Conservation (phyloP, 2,113 vertebrate genomes). For the Coregonus clupeaformis region DNA sequence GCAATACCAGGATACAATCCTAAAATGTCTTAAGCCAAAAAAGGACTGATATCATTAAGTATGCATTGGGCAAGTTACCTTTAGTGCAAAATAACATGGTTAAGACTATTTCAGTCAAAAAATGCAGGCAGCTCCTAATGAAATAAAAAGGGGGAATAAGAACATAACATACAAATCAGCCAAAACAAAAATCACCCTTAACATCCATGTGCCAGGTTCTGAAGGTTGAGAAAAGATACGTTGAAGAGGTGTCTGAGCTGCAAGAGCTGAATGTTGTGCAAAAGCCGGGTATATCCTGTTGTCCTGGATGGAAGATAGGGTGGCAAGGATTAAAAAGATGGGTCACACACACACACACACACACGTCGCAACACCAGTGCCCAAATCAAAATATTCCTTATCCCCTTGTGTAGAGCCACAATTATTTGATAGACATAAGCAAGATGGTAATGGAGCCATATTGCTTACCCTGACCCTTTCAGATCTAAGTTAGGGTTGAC, state of each 20-base stretch:
- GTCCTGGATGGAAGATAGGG: constrained; percentile 38
- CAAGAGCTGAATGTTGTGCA: constrained; percentile 60
- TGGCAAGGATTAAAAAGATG: constrained; percentile 15
- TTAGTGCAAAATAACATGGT: constrained; percentile 49
- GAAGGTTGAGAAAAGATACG: constrained; percentile 30
- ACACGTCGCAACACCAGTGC: neutral
- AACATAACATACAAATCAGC: too few relatives aligned
- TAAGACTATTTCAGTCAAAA: neutral
- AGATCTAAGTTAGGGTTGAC: too few relatives aligned
- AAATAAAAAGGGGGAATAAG: constrained; percentile 15
- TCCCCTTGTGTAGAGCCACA: neutral
- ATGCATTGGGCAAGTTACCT: neutral
- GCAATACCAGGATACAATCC: neutral
- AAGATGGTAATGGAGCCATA: too few relatives aligned
- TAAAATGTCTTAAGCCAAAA: neutral
- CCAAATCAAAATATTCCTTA: neutral
- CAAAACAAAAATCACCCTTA: constrained; percentile 28
- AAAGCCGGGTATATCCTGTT: constrained; percentile 49
- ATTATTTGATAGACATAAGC: too few relatives aligned
- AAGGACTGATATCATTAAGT: neutral
- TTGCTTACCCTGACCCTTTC: too few relatives aligned
- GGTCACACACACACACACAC: too few relatives aligned
- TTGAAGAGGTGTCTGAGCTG: constrained; percentile 54
- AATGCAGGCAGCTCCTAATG: constrained; percentile 21
- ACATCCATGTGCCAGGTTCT: constrained; percentile 37